Evolutionary conservation across 2,888 invertebrate species (phyloP).

Genomic region (Drosophila setosimentum): DNA sequence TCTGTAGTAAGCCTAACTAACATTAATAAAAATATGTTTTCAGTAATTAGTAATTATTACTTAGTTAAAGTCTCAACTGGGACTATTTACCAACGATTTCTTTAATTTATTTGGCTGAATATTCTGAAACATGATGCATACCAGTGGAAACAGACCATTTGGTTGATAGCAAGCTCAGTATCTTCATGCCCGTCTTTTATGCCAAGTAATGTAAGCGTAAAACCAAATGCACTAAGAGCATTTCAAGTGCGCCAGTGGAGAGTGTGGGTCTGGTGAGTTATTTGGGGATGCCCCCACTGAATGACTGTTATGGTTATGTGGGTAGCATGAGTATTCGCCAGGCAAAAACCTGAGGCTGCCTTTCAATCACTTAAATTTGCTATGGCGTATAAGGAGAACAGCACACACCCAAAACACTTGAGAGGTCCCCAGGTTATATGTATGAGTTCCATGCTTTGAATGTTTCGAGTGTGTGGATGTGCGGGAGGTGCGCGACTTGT

Average conservation of each 20-base stretch:
- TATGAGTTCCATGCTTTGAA: slow-evolving; percentile 11
- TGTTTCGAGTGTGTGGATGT: slow-evolving; percentile 3
- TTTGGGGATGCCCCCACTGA: slow-evolving; percentile 9
- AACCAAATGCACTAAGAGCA: slow-evolving; percentile 66
- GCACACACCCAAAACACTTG: slow-evolving; percentile 49
- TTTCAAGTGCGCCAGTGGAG: slow-evolving; percentile 51
- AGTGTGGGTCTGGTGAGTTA: slow-evolving; percentile 9
- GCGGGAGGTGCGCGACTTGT: slow-evolving; percentile 35
- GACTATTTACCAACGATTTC: background rate
- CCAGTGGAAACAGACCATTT: slow-evolving; percentile 31
- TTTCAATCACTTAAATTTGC: slow-evolving; percentile 66
- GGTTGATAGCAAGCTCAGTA: slow-evolving; percentile 12
- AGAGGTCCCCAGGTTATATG: slow-evolving; percentile 47
- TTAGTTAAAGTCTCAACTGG: background rate
- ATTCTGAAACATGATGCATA: background rate
- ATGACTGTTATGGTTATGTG: slow-evolving; percentile 50
- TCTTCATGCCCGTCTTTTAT: slow-evolving; percentile 38
- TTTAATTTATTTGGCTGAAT: background rate
- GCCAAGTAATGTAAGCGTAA: slow-evolving; percentile 61
- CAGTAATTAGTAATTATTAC: background rate
- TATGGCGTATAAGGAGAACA: slow-evolving; percentile 22
- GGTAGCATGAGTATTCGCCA: slow-evolving; percentile 6
- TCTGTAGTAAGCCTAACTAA: background rate
- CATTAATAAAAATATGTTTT: background rate
- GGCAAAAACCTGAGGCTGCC: slow-evolving; percentile 40